Conservation (phyloP, 1,140 invertebrate species). For the Cherax destructor region DNA sequence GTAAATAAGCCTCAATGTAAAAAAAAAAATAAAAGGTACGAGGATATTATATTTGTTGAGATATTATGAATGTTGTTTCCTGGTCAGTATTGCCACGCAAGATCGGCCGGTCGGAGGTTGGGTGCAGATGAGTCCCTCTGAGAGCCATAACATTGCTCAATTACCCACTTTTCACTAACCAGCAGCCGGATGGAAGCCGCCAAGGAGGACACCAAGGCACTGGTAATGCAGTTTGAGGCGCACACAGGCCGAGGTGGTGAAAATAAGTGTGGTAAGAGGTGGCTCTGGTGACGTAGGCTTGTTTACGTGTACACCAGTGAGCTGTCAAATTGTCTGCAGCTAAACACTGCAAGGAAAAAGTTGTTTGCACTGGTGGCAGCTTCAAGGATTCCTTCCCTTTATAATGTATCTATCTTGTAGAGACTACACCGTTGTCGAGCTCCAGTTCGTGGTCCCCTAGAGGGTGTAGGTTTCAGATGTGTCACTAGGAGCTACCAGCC, state of each 20-base stretch:
- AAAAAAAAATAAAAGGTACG: too few species aligned
- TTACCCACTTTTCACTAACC: not conserved
- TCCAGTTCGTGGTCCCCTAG: too few species aligned
- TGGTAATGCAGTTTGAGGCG: not conserved
- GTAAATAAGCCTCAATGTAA: not conserved
- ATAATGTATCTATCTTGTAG: too few species aligned
- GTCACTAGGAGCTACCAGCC: too few species aligned
- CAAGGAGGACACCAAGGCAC: not conserved
- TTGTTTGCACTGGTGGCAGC: too few species aligned
- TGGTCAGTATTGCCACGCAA: not conserved
- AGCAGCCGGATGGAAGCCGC: not conserved
- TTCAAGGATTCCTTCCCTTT: too few species aligned
- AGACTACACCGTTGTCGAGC: too few species aligned
- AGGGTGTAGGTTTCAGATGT: too few species aligned
- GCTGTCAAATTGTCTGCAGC: conserved; percentile 32
- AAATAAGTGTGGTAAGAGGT: not conserved
- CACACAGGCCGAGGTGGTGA: too few species aligned
- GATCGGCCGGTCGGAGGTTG: not conserved
- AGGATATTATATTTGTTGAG: not conserved
- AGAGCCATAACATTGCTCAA: not conserved
- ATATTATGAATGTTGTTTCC: not conserved
- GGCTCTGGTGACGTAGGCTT: conserved; percentile 4
- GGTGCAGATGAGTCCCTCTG: not conserved
- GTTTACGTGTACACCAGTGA: conserved; percentile 33
- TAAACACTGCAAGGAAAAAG: too few species aligned